phyloP scores from a whole-genome alignment of 2,113 vertebrate genomes.

The Clarias batrachus region DNA sequence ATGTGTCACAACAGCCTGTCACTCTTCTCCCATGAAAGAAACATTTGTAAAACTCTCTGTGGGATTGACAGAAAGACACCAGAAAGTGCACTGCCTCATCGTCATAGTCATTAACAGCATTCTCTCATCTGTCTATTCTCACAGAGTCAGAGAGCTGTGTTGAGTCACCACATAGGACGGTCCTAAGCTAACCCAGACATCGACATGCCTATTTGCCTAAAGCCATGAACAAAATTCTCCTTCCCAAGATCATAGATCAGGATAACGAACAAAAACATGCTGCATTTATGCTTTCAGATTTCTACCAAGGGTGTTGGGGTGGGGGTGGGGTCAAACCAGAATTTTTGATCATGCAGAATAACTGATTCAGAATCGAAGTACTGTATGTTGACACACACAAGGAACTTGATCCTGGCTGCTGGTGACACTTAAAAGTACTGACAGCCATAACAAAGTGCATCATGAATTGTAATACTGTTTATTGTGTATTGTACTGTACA shows the following conservation, averaged over 20 bases:
- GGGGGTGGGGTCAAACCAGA: too few relatives aligned
- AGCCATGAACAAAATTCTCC: neutral
- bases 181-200: neutral
- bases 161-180: neutral
- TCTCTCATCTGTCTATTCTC: neutral
- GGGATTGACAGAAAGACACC: neutral
- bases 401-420: too few relatives aligned
- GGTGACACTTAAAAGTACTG: too few relatives aligned
- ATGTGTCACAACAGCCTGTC: slow-evolving; percentile 20
- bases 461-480: too few relatives aligned
- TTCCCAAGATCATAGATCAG: neutral
- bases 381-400: too few relatives aligned
- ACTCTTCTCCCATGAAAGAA: neutral
- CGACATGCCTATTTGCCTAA: neutral
- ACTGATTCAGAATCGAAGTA: too few relatives aligned
- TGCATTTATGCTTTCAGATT: neutral
- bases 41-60: neutral
- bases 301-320: neutral
- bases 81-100: neutral
- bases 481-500: too few relatives aligned
- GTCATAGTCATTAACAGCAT: neutral
- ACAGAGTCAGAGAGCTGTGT: neutral
- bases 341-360: too few relatives aligned
- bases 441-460: too few relatives aligned
- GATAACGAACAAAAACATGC: neutral